Conservation (phyloP, 2,797 vertebrate genomes). For the Syngnathus acus region DNA sequence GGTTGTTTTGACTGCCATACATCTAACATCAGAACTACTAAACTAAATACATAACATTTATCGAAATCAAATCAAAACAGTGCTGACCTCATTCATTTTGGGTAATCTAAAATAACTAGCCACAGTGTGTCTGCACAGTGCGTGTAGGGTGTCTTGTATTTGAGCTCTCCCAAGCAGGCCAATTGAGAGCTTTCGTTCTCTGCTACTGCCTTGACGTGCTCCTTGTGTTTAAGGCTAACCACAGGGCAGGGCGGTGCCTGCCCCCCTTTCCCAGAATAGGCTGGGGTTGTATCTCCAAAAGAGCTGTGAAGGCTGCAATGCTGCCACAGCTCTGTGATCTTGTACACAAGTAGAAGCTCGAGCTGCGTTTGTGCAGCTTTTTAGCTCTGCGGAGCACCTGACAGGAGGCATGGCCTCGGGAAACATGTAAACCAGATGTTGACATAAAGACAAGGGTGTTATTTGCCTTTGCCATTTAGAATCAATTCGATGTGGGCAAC, state of each 20-base stretch:
- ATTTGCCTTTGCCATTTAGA: background rate
- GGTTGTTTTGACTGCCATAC: no score
- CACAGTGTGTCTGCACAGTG: constrained; percentile 19
- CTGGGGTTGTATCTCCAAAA: constrained; percentile 36
- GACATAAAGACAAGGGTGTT: background rate
- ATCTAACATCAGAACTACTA: background rate
- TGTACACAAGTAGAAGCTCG: background rate
- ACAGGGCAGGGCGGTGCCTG: constrained; percentile 54
- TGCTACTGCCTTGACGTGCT: constrained; percentile 11
- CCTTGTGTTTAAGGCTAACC: constrained; percentile 63
- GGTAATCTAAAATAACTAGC: background rate
- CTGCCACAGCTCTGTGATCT: constrained; percentile 29
- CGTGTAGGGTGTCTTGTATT: constrained; percentile 25
- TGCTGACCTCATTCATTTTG: background rate
- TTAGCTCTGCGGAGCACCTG: constrained; percentile 3
- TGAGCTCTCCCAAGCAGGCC: constrained; percentile 9
- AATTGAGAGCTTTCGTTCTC: constrained; percentile 20
- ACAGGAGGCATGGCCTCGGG: background rate
- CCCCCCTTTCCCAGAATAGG: constrained; percentile 59
- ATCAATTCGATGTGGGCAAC: background rate
- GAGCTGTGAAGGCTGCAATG: constrained; percentile 32
- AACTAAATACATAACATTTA: background rate
- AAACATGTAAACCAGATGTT: constrained; percentile 18
- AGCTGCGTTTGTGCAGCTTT: constrained; percentile 19
- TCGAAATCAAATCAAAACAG: background rate